Conservation (phyloP, 2,888 invertebrate species). For the Nezara viridula region DNA sequence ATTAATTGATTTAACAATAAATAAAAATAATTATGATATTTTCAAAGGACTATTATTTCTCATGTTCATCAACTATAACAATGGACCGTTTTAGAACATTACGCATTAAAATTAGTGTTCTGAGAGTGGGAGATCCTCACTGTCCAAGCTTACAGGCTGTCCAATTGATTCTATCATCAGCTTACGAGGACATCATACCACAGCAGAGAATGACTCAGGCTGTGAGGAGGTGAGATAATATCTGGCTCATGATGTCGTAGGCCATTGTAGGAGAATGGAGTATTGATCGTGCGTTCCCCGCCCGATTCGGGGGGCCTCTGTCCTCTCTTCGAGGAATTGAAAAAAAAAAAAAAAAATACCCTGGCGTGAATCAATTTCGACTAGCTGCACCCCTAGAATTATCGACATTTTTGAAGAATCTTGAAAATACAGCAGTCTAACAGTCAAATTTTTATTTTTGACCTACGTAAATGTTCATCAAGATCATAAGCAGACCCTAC, state of each 20-base stretch:
- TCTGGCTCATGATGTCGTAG: slow-evolving; percentile 25
- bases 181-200: background rate
- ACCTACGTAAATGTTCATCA: too few species aligned
- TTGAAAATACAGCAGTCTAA: background rate
- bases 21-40: too few species aligned
- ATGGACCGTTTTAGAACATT: too few species aligned
- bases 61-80: too few species aligned
- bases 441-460: too few species aligned
- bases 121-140: background rate
- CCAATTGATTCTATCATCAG: background rate
- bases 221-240: background rate
- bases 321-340: background rate
- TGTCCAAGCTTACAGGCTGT: background rate
- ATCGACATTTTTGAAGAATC: background rate
- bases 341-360: background rate
- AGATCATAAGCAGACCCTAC: too few species aligned
- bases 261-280: slow-evolving; percentile 20
- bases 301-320: background rate
- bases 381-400: background rate
- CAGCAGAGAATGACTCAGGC: background rate
- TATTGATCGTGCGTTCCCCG: background rate
- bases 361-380: background rate
- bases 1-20: too few species aligned
- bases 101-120: background rate
- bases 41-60: too few species aligned